phyloP scores from a whole-genome alignment of 2,797 vertebrate species.

The Zenarchopterus dispar region DNA sequence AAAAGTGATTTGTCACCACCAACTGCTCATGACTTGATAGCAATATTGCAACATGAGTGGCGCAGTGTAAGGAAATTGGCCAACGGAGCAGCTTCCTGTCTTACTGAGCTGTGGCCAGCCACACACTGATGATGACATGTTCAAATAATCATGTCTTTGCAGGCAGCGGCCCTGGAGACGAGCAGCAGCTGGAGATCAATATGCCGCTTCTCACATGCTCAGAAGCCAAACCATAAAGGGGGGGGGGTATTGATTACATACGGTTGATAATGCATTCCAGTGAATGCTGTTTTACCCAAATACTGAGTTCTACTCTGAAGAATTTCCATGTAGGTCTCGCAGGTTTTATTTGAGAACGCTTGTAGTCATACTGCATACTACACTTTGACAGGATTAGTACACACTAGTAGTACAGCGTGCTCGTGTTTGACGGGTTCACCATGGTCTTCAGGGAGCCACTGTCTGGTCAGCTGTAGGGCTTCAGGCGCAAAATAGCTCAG shows the following conservation, averaged over 20 bases:
- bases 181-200: conserved; percentile 50
- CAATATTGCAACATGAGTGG: conserved; percentile 69
- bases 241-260: conserved; percentile 37
- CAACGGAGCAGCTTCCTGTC: conserved; percentile 66
- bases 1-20: conserved; percentile 43
- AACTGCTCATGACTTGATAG: conserved; percentile 57
- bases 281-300: not conserved
- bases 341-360: not conserved
- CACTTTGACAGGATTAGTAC: no score
- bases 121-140: conserved; percentile 29
- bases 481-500: no score
- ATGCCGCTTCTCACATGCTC: conserved; percentile 18
- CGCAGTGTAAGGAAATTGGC: conserved; percentile 65
- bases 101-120: conserved; percentile 21
- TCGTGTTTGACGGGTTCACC: no score
- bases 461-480: no score
- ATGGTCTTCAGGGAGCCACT: no score
- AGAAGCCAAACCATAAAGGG: conserved; percentile 20
- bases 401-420: no score
- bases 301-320: not conserved
- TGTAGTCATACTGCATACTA: no score
- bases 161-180: conserved; percentile 34
- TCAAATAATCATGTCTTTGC: conserved; percentile 49
- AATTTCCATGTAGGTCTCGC: not conserved
- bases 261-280: not conserved